phyloP scores from a whole-genome alignment of 2,797 vertebrate species.

The Acropternis orthonyx region DNA sequence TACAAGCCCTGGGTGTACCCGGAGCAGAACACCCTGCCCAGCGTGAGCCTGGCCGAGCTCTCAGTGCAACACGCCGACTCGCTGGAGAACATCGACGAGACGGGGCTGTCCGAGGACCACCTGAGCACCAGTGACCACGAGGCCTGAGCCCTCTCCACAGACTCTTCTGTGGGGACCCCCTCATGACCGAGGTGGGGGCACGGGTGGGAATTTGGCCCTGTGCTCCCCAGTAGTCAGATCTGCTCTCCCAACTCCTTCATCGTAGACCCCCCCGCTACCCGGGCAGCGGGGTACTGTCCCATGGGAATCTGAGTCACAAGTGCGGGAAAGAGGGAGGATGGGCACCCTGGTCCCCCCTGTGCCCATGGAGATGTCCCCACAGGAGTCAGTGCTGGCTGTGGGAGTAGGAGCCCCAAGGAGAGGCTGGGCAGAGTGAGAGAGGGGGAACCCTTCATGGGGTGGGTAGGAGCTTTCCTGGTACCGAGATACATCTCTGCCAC shows the following conservation, averaged over 20 bases:
- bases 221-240: neutral
- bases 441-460: neutral
- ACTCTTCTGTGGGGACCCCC: rapidly evolving
- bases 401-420: neutral
- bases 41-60: slow-evolving; percentile 76
- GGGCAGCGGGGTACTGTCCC: neutral
- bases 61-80: slow-evolving; percentile 81
- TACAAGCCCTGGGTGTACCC: slow-evolving; percentile 87
- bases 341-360: neutral
- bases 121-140: slow-evolving; percentile 81
- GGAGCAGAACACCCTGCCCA: slow-evolving; percentile 82
- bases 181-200: rapidly evolving
- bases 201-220: neutral
- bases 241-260: neutral
- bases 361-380: neutral
- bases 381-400: neutral
- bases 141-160: neutral
- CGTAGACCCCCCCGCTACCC: neutral
- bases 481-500: neutral
- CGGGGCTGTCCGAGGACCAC: slow-evolving; percentile 79
- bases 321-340: neutral
- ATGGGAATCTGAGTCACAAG: neutral
- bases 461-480: neutral
- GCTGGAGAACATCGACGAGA: slow-evolving; percentile 86
- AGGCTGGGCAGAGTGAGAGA: neutral